Conservation (phyloP, 2,888 invertebrate genomes). For the Dryomyza anilis region DNA sequence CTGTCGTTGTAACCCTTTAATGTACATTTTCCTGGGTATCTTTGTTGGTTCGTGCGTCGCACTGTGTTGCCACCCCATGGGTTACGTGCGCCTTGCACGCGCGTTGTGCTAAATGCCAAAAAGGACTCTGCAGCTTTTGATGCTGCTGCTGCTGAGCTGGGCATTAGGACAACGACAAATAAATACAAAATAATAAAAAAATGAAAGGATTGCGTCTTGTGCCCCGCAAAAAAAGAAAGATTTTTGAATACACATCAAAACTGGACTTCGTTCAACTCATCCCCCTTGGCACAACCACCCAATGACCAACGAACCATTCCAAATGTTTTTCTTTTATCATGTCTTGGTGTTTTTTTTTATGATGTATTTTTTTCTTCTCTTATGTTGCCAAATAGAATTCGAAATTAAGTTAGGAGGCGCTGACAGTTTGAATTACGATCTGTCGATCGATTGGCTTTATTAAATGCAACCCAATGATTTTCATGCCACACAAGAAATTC, state of each 20-base stretch:
- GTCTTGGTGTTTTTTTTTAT: background rate
- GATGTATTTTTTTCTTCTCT: slow-evolving; percentile 32
- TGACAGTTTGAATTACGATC: slow-evolving; percentile 56
- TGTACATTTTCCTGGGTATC: slow-evolving; percentile 11
- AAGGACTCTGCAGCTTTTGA: background rate
- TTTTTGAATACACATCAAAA: too few species aligned
- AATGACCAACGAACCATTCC: slow-evolving; percentile 17
- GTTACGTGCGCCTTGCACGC: background rate
- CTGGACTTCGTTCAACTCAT: too few species aligned
- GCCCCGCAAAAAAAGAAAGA: background rate
- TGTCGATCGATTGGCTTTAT: slow-evolving; percentile 28
- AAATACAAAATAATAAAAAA: background rate
- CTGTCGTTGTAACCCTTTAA: slow-evolving; percentile 6
- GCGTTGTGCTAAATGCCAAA: background rate
- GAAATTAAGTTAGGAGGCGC: slow-evolving; percentile 54
- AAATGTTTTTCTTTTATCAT: background rate
- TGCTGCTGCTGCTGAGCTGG: background rate
- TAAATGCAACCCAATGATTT: slow-evolving; percentile 12
- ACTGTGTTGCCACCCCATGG: background rate
- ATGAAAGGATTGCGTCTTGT: background rate
- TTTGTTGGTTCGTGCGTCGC: slow-evolving; percentile 5
- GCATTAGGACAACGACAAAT: background rate
- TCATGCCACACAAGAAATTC: background rate
- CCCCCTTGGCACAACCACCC: background rate
- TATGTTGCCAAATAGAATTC: slow-evolving; percentile 45